Evolutionary conservation across 2,113 vertebrate species (phyloP), one percentile per base, ranked within the genome.

Genomic region (Apaloderma vittatum): DNA sequence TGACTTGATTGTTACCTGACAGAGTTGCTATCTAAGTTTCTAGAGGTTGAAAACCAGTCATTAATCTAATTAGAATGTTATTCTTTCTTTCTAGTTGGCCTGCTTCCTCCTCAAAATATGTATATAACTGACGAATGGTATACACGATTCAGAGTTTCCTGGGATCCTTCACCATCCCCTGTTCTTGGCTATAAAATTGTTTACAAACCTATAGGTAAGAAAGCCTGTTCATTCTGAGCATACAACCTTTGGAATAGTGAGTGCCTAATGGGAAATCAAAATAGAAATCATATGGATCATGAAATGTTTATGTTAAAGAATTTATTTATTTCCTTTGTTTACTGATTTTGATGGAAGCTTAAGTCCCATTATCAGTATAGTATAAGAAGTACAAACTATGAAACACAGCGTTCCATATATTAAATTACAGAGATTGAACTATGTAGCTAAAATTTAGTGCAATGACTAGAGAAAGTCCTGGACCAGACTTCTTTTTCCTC

Each of bases 101-200:
- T 99, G 57, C 96, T 99, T 97, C 98, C 98, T 67, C 99, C 99
- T 92, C 99, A 98, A 95, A 99, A 99, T 97, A 99, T 99, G 36
- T 98, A 99, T 4, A 98, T 99, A 79, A 99, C 99, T 14, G 99
- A 99, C n/a, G 99, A 99, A 95, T 99, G 99, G 99, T 99, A 99
- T 94, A 99, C 99, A 11, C 98, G 99, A 24, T 99, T 99, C 98
- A 98, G 99, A 55, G 99, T 99, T 80, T 98, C 99, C 94, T 99
- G 99, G 99, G 99, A 99, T 92, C 98, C 99, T 34, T 98, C 98
- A 51, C 88, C 98, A 3, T 98, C 99, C 62, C 99, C 99, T 1
- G 99, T 99, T 80, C 98, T 99, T 94, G 99, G 99, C 14, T 99
- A 99, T 97, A 99, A 98, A 93, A 98, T 99, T 73, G 98, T 98